Conservation (phyloP, 2,888 invertebrate genomes). For the Drosophila mulleri region DNA sequence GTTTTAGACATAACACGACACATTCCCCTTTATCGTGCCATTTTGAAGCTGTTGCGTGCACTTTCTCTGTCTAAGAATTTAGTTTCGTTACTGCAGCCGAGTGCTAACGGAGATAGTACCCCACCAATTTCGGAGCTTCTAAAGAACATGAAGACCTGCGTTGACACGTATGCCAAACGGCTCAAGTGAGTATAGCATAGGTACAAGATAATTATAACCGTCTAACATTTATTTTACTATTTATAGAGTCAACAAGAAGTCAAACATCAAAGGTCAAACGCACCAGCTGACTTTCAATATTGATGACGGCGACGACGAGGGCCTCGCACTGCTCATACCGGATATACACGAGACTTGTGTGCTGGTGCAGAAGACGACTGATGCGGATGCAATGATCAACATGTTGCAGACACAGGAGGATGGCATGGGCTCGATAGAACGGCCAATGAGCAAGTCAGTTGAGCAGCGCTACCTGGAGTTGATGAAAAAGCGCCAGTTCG, state of each 20-base stretch:
- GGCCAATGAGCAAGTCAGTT: slow-evolving; percentile 86
- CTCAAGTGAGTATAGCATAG: slow-evolving; percentile 87
- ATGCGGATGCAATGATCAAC: slow-evolving; percentile 80
- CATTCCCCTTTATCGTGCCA: slow-evolving; percentile 95
- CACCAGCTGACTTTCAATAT: slow-evolving; percentile 84
- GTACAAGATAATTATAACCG: not conserved
- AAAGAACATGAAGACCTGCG: slow-evolving; percentile 94
- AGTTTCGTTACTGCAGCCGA: slow-evolving; percentile 88
- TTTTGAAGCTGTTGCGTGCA: slow-evolving; percentile 92
- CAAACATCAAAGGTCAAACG: slow-evolving; percentile 85
- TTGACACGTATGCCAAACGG: slow-evolving; percentile 95
- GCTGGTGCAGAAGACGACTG: slow-evolving; percentile 84
- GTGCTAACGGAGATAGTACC: slow-evolving; percentile 83
- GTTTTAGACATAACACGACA: slow-evolving; percentile 98
- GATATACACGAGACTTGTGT: slow-evolving; percentile 90
- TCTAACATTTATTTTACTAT: not conserved
- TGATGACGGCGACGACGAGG: slow-evolving; percentile 94
- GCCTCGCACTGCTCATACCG: slow-evolving; percentile 94
- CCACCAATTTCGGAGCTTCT: slow-evolving; percentile 91
- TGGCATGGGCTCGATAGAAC: slow-evolving; percentile 83
- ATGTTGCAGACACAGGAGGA: slow-evolving; percentile 70
- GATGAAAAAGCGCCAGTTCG: slow-evolving; percentile 96
- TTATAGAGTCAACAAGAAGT: slow-evolving; percentile 88
- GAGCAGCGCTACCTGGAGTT: slow-evolving; percentile 93
- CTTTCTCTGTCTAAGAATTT: slow-evolving; percentile 88